Conservation (phyloP, 2,113 vertebrate genomes). For the Pavo muticus region DNA sequence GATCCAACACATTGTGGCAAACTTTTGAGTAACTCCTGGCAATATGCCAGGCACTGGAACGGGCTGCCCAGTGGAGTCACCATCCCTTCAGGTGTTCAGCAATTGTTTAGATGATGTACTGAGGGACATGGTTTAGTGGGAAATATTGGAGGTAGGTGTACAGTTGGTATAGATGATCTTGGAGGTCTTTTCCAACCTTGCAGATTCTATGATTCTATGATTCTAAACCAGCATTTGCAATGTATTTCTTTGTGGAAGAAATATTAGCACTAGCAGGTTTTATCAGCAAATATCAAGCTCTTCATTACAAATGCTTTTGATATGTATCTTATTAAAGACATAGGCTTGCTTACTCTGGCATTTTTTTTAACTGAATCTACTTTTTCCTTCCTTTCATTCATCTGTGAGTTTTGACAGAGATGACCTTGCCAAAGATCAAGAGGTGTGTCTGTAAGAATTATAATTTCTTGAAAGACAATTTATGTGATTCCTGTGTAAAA, state of each 20-base stretch:
- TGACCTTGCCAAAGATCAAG: constrained; percentile 77
- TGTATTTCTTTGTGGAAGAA: constrained; percentile 15
- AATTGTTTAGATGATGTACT: too few species aligned
- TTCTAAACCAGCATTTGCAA: background rate
- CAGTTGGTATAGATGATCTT: too few species aligned
- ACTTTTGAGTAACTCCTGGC: constrained; percentile 22
- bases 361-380: background rate
- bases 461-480: constrained; percentile 72
- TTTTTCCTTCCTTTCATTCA: constrained; percentile 32
- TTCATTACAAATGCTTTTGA: background rate
- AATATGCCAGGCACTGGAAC: background rate
- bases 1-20: background rate
- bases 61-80: too few species aligned
- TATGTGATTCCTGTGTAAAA: constrained; percentile 76
- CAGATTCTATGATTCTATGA: too few species aligned
- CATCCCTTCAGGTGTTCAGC: too few species aligned
- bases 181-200: too few species aligned
- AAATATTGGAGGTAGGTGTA: too few species aligned
- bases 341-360: background rate
- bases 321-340: background rate
- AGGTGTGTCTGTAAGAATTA: constrained; percentile 76
- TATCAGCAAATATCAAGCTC: background rate
- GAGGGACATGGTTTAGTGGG: too few species aligned
- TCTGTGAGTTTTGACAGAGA: constrained; percentile 60
- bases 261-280: background rate